A percentile compares a stretch with the other conserved stretches of the same genome.
Evolutionary conservation across 2,113 vertebrate genomes (phyloP).

Genomic region (Takifugu bimaculatus): DNA sequence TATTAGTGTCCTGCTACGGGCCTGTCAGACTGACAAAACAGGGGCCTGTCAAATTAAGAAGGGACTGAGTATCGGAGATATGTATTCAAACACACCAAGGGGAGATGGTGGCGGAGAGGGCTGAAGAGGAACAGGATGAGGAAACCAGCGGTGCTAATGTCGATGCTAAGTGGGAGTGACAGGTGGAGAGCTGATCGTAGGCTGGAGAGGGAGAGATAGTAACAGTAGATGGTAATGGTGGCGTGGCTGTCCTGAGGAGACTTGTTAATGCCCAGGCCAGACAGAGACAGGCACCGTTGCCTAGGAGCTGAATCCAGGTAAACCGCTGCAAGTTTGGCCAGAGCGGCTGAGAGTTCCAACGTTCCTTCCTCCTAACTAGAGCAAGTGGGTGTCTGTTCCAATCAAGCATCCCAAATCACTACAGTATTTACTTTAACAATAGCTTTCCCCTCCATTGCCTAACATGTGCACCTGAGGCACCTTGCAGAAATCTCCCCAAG

Average conservation of each 20-base stretch:
- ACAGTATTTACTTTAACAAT: conserved; percentile 45
- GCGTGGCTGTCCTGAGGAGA: conserved; percentile 69
- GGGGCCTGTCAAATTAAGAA: conserved; percentile 83
- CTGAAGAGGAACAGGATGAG: conserved; percentile 65
- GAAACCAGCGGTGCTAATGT: conserved; percentile 88
- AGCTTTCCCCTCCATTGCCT: conserved; percentile 32
- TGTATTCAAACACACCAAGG: conserved; percentile 69
- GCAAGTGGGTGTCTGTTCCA: neutral
- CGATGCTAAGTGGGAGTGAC: conserved; percentile 93
- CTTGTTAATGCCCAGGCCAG: conserved; percentile 68
- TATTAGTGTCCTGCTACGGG: conserved; percentile 80
- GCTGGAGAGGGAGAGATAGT: conserved; percentile 44
- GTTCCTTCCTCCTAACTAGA: conserved; percentile 51
- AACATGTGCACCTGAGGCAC: conserved; percentile 24
- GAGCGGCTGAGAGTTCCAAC: conserved; percentile 66
- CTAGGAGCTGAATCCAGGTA: conserved; percentile 62
- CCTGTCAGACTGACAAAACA: conserved; percentile 81
- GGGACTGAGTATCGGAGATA: conserved; percentile 78
- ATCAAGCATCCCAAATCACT: conserved; percentile 44
- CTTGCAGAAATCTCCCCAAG: conserved; percentile 10
- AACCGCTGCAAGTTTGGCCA: conserved; percentile 67
- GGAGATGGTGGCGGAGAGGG: conserved; percentile 50
- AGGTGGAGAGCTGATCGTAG: conserved; percentile 78
- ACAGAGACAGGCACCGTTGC: conserved; percentile 57
- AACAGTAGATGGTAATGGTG: conserved; percentile 53